These are phyloP conservation scores for Oxyura jamaicensis DNA, from an alignment of 2,113 vertebrate species.

Conservation along the genomic window DNA sequence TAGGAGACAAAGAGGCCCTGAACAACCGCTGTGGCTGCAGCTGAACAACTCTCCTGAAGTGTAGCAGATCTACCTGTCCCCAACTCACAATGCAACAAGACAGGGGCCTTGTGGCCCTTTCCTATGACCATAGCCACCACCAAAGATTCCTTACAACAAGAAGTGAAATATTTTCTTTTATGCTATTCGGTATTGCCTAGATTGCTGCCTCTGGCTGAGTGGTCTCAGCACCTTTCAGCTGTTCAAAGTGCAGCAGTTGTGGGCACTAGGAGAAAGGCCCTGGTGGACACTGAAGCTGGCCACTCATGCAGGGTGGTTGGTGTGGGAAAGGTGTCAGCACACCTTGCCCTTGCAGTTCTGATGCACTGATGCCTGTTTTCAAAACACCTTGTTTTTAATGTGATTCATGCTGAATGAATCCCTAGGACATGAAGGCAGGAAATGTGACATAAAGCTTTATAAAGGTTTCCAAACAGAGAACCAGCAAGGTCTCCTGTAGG, in stretches of 20 bases:
- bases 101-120: background rate
- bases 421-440: background rate
- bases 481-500: constrained; percentile 12
- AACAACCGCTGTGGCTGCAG: background rate
- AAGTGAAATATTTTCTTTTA: background rate
- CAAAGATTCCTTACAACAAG: background rate
- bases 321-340: rapidly evolving
- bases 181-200: background rate
- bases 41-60: background rate
- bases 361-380: rapidly evolving
- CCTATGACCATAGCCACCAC: rapidly evolving
- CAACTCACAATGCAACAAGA: rapidly evolving
- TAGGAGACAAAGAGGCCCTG: background rate
- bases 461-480: constrained; percentile 9
- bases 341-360: rapidly evolving
- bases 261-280: rapidly evolving
- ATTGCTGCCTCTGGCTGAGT: rapidly evolving
- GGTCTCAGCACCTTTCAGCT: background rate
- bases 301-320: rapidly evolving
- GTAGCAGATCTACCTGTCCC: background rate
- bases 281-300: background rate
- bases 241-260: rapidly evolving
- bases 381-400: background rate
- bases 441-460: background rate
- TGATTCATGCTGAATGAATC: background rate